Conservation (phyloP, 2,888 invertebrate genomes). For the Nineta flava region DNA sequence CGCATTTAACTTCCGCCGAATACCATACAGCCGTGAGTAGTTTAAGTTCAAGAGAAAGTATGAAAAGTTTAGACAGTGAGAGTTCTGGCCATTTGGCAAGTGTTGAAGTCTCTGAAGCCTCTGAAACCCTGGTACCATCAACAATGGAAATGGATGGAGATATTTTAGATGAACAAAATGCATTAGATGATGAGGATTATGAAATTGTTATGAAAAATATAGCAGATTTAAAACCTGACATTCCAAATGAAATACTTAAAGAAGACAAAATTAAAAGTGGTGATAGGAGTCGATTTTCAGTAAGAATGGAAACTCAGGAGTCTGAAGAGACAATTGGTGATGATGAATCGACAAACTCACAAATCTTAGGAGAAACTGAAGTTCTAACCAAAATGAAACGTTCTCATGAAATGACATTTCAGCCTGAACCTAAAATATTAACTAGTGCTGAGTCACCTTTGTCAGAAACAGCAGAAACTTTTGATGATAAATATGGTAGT, state of each 20-base stretch:
- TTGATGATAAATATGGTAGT: conserved; percentile 35
- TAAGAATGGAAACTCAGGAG: conserved; percentile 22
- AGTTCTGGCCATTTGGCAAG: conserved; percentile 80
- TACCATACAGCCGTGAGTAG: conserved; percentile 76
- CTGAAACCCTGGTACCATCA: conserved; percentile 86
- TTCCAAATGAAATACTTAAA: not conserved
- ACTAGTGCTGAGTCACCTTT: conserved; percentile 31
- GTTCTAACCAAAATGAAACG: conserved; percentile 65
- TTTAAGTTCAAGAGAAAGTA: conserved; percentile 77
- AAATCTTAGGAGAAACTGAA: conserved; percentile 32
- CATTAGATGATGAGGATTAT: conserved; percentile 26
- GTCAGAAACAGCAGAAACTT: conserved; percentile 27
- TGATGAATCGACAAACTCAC: conserved; percentile 28
- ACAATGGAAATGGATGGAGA: conserved; percentile 66
- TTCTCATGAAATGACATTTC: conserved; percentile 82
- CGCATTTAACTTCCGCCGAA: conserved; percentile 58
- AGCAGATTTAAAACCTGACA: conserved; percentile 2
- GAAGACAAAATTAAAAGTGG: not conserved
- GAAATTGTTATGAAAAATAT: conserved; percentile 16
- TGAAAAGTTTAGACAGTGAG: conserved; percentile 79
- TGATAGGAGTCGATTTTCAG: conserved; percentile 14
- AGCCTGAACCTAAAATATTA: conserved; percentile 36
- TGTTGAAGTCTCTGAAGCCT: conserved; percentile 79
- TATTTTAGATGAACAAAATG: conserved; percentile 44
- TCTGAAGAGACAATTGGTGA: conserved; percentile 38